Evolutionary conservation across 1,140 invertebrate genomes (phyloP).

Genomic region (Platyscapa corneri): DNA sequence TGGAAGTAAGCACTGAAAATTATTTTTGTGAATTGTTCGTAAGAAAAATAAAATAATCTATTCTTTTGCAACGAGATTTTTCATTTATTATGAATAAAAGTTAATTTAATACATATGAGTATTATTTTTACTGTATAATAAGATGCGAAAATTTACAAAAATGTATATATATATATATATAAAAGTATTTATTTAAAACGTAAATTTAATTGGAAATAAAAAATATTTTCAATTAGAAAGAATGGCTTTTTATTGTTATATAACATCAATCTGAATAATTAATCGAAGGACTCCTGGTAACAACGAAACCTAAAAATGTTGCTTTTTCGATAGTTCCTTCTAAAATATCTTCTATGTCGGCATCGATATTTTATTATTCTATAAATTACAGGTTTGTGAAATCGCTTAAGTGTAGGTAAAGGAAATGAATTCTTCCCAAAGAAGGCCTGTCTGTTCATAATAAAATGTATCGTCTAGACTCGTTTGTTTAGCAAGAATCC

Average conservation of each 20-base stretch:
- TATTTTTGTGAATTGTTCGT: background rate
- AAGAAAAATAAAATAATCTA: background rate
- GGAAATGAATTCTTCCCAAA: conserved; percentile 40
- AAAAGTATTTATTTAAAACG: too few relatives aligned
- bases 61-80: background rate
- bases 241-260: background rate
- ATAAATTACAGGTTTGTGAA: conserved; percentile 29
- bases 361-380: conserved; percentile 17
- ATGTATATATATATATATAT: too few relatives aligned
- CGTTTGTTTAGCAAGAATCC: conserved; percentile 8
- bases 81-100: too few relatives aligned
- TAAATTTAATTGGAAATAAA: too few relatives aligned
- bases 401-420: conserved; percentile 10
- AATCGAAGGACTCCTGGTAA: background rate
- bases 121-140: background rate
- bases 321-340: background rate
- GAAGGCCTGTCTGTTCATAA: conserved; percentile 3
- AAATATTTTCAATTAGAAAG: too few relatives aligned
- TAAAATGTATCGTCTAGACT: conserved; percentile 22
- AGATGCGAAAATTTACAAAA: too few relatives aligned
- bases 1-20: background rate
- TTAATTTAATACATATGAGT: too few relatives aligned
- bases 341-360: background rate
- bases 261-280: background rate
- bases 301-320: background rate